Percentiles rank a stretch among this genome's conserved stretches.
Conservation (phyloP, 2,113 vertebrate genomes). For the Mormoops blainvillei region DNA sequence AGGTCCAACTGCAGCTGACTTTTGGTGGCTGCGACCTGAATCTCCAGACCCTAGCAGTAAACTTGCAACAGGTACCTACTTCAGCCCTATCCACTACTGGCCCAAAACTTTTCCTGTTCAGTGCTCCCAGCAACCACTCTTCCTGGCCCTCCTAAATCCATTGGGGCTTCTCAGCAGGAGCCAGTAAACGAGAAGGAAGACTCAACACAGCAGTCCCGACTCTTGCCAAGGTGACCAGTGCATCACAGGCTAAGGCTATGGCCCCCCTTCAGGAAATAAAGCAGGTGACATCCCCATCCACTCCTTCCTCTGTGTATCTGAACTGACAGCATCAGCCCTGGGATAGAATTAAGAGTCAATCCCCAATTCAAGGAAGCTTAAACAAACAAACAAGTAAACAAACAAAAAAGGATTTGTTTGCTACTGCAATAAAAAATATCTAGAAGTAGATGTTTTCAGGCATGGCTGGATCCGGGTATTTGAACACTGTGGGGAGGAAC, state of each 20-base stretch:
- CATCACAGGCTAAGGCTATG: neutral
- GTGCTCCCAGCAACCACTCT: neutral
- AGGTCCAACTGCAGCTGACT: conserved; percentile 65
- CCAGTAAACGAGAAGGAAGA: neutral
- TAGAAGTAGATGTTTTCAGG: neutral
- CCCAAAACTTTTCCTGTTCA: neutral
- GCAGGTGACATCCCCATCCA: conserved; percentile 45
- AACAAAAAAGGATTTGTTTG: neutral
- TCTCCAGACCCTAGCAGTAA: conserved; percentile 66
- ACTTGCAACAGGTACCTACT: conserved; percentile 38
- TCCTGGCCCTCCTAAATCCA: neutral
- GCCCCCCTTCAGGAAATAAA: conserved; percentile 58
- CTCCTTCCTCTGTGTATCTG: neutral
- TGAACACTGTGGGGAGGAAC: neutral
- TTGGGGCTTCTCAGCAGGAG: conserved; percentile 17
- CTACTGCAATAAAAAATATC: neutral
- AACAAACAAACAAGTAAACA: neutral
- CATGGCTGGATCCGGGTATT: neutral
- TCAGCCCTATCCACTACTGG: neutral
- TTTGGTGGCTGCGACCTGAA: conserved; percentile 85
- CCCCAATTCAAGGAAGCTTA: neutral
- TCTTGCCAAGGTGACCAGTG: neutral
- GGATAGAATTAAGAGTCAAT: neutral
- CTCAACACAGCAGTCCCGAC: neutral
- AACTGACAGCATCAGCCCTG: neutral